Conservation (phyloP, 2,113 vertebrate genomes). For the Macquaria australasica region DNA sequence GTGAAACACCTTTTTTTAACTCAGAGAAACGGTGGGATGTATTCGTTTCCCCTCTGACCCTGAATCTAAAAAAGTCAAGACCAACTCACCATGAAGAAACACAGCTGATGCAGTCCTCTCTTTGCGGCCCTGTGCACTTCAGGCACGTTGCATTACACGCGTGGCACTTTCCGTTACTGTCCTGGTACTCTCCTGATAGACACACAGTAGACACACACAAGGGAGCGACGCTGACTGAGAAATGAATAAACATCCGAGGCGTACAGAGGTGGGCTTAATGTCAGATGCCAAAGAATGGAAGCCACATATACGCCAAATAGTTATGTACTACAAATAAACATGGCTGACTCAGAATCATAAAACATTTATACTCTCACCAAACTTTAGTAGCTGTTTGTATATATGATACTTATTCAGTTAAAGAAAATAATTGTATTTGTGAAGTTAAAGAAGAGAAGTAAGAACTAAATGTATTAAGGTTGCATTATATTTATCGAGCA, state of each 20-base stretch:
- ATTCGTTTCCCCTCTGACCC: constrained; percentile 19
- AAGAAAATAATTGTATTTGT: not conserved
- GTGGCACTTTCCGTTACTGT: constrained; percentile 82
- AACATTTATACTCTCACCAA: not conserved
- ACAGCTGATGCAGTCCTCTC: constrained; percentile 88
- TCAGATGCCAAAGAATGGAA: not conserved
- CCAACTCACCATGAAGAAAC: constrained; percentile 83
- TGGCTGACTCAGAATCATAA: not conserved
- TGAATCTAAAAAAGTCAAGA: constrained; percentile 16
- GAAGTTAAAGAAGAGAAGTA: not conserved
- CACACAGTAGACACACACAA: constrained; percentile 36
- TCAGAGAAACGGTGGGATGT: constrained; percentile 6
- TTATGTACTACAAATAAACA: not conserved
- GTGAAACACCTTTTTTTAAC: not conserved
- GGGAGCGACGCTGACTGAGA: constrained; percentile 27
- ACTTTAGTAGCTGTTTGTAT: not conserved
- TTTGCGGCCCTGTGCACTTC: constrained; percentile 87
- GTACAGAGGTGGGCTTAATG: constrained; percentile 18
- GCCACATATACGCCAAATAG: not conserved
- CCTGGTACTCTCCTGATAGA: constrained; percentile 87
- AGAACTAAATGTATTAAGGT: not conserved
- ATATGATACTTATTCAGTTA: not conserved
- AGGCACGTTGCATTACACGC: constrained; percentile 88
- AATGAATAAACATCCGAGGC: constrained; percentile 44
- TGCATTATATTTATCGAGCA: constrained; percentile 10